A percentile compares a stretch with the other conserved stretches of the same genome.
Conservation (phyloP, 2,888 invertebrate species). For the Sylvicola cinctus region DNA sequence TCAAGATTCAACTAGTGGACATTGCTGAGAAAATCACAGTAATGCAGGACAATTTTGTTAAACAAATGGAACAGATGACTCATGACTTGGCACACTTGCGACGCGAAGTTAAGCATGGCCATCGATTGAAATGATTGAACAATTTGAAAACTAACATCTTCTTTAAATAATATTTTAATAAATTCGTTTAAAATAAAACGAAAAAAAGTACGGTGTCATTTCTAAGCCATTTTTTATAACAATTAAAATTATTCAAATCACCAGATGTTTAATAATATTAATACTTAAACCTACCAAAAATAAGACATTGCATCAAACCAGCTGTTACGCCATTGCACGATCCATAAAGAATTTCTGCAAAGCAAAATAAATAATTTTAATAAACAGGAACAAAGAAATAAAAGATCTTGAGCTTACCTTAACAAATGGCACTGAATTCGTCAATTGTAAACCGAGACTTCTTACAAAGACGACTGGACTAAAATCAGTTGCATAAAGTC, state of each 20-base stretch:
- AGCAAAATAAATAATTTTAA: background rate
- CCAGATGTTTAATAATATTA: no score
- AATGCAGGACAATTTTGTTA: background rate
- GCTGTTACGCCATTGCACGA: conserved; percentile 6
- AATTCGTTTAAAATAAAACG: background rate
- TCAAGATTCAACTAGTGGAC: conserved; percentile 1
- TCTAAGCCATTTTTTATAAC: background rate
- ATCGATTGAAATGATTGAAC: no score
- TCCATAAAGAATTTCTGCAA: conserved; percentile 9
- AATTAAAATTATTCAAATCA: background rate
- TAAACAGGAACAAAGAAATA: background rate
- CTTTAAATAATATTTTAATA: background rate
- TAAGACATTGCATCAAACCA: no score
- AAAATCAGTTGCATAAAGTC: conserved; percentile 54
- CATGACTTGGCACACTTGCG: no score
- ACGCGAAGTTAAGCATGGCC: no score
- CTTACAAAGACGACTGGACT: conserved; percentile 59
- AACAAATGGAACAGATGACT: conserved; percentile 1
- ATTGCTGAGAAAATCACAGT: conserved; percentile 1
- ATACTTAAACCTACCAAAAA: no score
- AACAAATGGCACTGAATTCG: conserved; percentile 50
- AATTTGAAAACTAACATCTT: no score
- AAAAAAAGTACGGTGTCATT: background rate
- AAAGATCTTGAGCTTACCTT: conserved; percentile 32
- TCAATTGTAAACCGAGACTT: conserved; percentile 62